Base-by-base conservation (phyloP, 2,888 invertebrate species). In the Baccha elongata region DNA sequence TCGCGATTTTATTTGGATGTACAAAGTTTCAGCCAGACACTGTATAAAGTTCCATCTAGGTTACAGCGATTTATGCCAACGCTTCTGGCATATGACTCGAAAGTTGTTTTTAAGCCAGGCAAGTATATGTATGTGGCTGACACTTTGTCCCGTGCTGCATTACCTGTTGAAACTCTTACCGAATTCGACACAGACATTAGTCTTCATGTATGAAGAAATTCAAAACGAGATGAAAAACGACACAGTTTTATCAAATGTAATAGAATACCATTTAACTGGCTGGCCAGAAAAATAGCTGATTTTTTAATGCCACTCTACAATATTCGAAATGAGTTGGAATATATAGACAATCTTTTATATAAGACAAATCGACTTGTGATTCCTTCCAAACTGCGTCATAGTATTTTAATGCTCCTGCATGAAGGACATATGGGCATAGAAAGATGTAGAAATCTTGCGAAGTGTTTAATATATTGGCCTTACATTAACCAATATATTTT, bases 391-490 rank as follows among this genome's bases (percentile, higher is more conserved):
- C 46, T 86, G 17, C 84, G 86, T 78, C 67, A 62, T 23, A 74
- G 85, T 23, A 86, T 87, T 62, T 48, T 87, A 46, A 52, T 81
- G 6, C 79, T 75, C 48, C 58, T 87, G 13, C 86, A 87, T 53
- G 85, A 86, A 60, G 74, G 71, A 13, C 87, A 87, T 50, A 46
- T 86, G 35, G 86, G 87, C 2, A 68, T 86, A 2, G 86, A 85
- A 42, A 86, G 86, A 68, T 85, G 85, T 48, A 84, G 85, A 67
- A 69, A 46, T 10, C 44, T 85, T 17, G 86, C 87, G 0, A 58
- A 85, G 42, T 72, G 84, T 26, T 72, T 81, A 37, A 17, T 87
- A 11, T 87, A 85, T 53, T 87, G 86, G 87, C 86, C 86, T 11
- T 40, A 52, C 26, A 62, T 72, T n/a, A 10, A 71, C 17, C 50